Evolutionary conservation across 2,888 invertebrate species (phyloP), one percentile per base, ranked within the genome.

Genomic region (Spicauda simplicius): DNA sequence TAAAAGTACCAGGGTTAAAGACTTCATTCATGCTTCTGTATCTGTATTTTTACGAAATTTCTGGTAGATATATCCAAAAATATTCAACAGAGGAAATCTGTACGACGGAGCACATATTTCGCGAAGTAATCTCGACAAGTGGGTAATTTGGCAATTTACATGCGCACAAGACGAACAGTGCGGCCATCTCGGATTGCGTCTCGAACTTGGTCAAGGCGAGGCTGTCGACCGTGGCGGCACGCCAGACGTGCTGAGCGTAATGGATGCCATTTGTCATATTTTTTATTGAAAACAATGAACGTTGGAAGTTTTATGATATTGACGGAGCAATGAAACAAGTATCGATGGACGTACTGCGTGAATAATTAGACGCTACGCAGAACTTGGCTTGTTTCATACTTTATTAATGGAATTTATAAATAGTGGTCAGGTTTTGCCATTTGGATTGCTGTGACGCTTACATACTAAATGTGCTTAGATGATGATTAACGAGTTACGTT

Each of bases 121-220:
- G 78, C 76, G 77, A 80, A 81, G 77, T 74, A 77, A 77, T 75
- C 73, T 70, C 73, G 73, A 81, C 77, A 82, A 80, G 76, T 78
- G 74, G 68, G 64, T 72, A 72, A 74, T 73, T 72, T 70, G 72
- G 78, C 80, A 84, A 86, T 87, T 83, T 80, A 80, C 82, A 86
- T 85, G 82, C 82, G 80, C 76, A 63, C 64, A 70, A 50, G 69
- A 65, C 76, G 76, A 78, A 74, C 78, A 78, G 78, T 76, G 77
- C 80, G 79, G 83, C 83, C 83, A 84, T 84, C 83, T 84, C 82
- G 71, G 68, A 71, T 80, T 80, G 77, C 77, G 82, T 76, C 80
- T 80, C 80, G 81, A 91, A 86, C 80, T 90, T 90, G 91, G 91
- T 91, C 91, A 91, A 91, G 91, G 91, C 86, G 80, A 89, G 84